These are phyloP conservation scores for Sarcophaga peregrina DNA, from an alignment of 1,140 invertebrate genomes.

Conservation along the genomic window DNA sequence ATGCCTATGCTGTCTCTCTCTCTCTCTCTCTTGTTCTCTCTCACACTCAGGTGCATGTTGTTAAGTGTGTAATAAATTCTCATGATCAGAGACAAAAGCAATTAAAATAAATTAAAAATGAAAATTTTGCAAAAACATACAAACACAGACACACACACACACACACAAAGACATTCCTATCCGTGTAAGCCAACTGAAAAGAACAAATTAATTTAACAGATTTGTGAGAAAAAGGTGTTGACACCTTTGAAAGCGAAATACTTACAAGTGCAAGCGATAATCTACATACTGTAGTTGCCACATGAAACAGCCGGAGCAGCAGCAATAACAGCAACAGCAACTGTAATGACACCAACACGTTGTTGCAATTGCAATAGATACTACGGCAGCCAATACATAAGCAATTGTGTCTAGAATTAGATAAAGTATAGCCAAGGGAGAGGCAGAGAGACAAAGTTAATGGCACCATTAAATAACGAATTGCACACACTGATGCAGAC, in stretches of 20 bases:
- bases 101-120: conserved; percentile 5
- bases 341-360: not conserved
- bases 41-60: not conserved
- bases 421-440: not conserved
- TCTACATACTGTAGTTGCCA: not conserved
- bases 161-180: not conserved
- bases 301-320: not conserved
- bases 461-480: conserved; percentile 33
- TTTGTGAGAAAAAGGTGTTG: conserved; percentile 38
- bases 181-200: not conserved
- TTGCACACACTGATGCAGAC: conserved; percentile 35
- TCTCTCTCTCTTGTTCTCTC: not conserved
- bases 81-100: not conserved
- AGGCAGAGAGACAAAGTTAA: conserved; percentile 7
- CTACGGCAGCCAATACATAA: not conserved
- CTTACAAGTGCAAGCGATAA: conserved; percentile 32
- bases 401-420: conserved; percentile 6
- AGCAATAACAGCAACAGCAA: not conserved
- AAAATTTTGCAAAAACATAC: not conserved
- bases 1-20: not conserved
- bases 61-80: not conserved
- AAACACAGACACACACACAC: not conserved
- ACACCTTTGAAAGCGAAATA: conserved; percentile 34
- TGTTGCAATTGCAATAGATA: not conserved
- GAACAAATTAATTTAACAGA: conserved; percentile 38